Conservation (phyloP, 1,140 invertebrate genomes). For the Agraylea sexmaculata region DNA sequence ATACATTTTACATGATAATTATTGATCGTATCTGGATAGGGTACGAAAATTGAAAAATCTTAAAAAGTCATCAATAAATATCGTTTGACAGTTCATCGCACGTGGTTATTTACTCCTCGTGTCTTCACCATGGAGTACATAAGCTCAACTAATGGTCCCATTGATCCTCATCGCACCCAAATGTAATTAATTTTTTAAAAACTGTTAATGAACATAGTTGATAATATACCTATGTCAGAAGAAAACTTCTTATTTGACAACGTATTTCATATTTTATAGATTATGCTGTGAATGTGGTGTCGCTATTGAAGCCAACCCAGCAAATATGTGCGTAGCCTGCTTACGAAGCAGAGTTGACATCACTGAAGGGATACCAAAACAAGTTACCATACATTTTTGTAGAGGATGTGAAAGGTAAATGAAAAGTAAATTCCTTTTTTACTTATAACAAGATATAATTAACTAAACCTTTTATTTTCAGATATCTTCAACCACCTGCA, state of each 20-base stretch:
- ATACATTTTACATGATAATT: no score
- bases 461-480: slow-evolving; percentile 23
- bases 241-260: neutral
- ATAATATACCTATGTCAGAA: neutral
- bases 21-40: no score
- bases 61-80: no score
- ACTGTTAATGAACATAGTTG: neutral
- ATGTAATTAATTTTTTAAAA: neutral
- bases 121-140: slow-evolving; percentile 8
- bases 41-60: no score
- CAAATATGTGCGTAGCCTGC: slow-evolving; percentile 96
- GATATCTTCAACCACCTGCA: slow-evolving; percentile 86
- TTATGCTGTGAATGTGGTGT: slow-evolving; percentile 74
- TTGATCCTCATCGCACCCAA: neutral
- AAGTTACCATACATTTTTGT: slow-evolving; percentile 80
- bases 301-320: slow-evolving; percentile 83
- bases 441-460: neutral
- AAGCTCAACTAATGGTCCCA: neutral
- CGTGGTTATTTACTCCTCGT: no score
- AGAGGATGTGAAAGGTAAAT: slow-evolving; percentile 74
- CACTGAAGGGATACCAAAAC: slow-evolving; percentile 92
- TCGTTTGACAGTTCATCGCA: no score
- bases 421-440: neutral
- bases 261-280: slow-evolving; percentile 32
- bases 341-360: slow-evolving; percentile 86